Evolutionary conservation across 2,888 invertebrate species (phyloP), one percentile per base, ranked within the genome.

Genomic region (Plagiodera versicolora): DNA sequence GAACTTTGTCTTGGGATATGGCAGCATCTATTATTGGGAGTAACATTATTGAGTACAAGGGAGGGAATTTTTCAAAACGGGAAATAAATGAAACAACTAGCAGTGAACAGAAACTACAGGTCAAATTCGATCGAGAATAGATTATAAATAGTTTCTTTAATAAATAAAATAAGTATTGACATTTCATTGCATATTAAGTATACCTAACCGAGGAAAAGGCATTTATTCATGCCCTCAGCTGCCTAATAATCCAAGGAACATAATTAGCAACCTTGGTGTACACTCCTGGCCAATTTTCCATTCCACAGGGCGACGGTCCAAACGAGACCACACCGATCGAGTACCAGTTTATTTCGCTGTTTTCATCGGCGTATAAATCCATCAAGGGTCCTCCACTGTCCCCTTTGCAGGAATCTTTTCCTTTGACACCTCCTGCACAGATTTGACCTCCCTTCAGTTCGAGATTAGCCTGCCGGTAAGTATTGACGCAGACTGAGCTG

Each of bases 351-450:
- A 81, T 76, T 46, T 79, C 80, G 56, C 70, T 80, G 0, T 73
- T 72, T 66, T 79, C 77, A 44, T 79, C 78, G 47, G 79, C 77
- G 17, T 53, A 24, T 2, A 53, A 11, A 68, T 78, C 82, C 90
- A 91, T 90, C 1, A 92, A 78, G 0, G 92, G 91, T 2, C 91
- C 91, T 0, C 92, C 92, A 9, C 90, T 90, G 70, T 91, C 91
- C 0, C 91, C 91, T 70, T 81, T 75, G 67, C 88, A 88, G 0
- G 87, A 84, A 73, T 87, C 87, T 48, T 82, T 79, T 0, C 83
- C 79, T 68, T 74, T 74, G 66, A 77, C 76, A 1, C 87, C 87
- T 2, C 87, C 87, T 2, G 86, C 86, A 72, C 88, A 88, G 56
- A 88, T 73, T 71, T 89, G 87, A 0, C 82, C 81, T 3, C 62